Conservation (phyloP, 2,113 vertebrate species). For the Numenius arquata region DNA sequence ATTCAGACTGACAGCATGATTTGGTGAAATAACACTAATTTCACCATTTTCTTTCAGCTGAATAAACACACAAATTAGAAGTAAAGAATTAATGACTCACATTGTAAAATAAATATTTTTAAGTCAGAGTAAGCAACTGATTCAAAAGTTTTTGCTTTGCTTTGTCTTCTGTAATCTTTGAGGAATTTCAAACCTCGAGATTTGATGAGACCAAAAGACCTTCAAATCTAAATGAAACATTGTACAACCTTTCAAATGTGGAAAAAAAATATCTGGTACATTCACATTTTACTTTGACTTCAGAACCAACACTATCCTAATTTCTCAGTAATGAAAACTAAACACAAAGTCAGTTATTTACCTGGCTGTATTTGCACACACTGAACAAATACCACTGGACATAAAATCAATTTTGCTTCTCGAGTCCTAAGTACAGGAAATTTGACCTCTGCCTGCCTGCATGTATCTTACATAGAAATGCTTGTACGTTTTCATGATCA, state of each 20-base stretch:
- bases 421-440: neutral
- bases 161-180: neutral
- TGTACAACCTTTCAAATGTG: neutral
- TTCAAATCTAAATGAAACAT: neutral
- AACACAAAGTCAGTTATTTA: neutral
- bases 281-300: neutral
- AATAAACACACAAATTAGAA: neutral
- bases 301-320: neutral
- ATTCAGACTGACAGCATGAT: neutral
- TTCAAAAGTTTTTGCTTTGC: neutral
- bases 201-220: neutral
- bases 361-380: neutral
- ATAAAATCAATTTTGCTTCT: neutral
- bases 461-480: neutral
- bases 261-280: neutral
- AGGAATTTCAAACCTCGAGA: neutral
- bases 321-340: neutral
- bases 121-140: neutral
- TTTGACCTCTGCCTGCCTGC: neutral
- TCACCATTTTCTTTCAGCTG: neutral
- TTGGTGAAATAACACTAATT: neutral
- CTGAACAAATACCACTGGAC: neutral
- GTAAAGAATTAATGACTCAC: neutral
- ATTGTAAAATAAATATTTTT: neutral
- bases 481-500: too few species aligned